Evolutionary conservation across 2,797 vertebrate genomes (phyloP), one percentile per base, ranked within the genome.

Genomic region (Anguilla anguilla): DNA sequence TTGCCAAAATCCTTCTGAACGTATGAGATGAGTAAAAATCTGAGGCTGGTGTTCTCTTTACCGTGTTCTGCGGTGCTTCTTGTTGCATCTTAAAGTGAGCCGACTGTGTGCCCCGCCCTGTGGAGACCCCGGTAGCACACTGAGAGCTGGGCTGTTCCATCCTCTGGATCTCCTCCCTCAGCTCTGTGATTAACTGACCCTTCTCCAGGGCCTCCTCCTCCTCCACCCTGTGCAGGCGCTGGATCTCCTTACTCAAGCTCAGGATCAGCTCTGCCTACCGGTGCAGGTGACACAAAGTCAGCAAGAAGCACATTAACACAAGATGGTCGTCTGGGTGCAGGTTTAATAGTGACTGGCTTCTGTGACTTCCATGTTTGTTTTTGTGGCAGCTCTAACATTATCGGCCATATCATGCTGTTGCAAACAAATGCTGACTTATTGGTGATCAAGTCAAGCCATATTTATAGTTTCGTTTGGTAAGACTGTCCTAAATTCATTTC

Each of bases 121-220:
- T 49, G 49, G 49, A 84, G 28, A 55, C 49, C 22, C 5, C 39
- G 55, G 51, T 9, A 39, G 25, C 46, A 55, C 82, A 84, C 25
- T 84, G 82, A 35, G n/a, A 51, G 53, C 28, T 5, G 9, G 49
- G 49, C 82, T 53, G n/a, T 35, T 64, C 53, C 59, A 67, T 43
- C 25, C 53, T 85, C 59, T 64, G 53, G 28, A 67, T 67, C 59
- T 85, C 57, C 59, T 85, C 84, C 59, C 57, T 59, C 10, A 85
- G 59, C 49, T 85, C 84, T 85, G 49, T 10, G 35, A 85, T 64
- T 13, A 67, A 39, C 35, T 85, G 55, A 17, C 59, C 31, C 53
- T 85, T 67, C 49, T 31, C 59, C 22, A 46, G 39, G 4, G 55
- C 59, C 31, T 85, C 84, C 35, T 57, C 84, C 59, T 85, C 84